phyloP scores from a whole-genome alignment of 2,797 vertebrate genomes.

The Catharus ustulatus region DNA sequence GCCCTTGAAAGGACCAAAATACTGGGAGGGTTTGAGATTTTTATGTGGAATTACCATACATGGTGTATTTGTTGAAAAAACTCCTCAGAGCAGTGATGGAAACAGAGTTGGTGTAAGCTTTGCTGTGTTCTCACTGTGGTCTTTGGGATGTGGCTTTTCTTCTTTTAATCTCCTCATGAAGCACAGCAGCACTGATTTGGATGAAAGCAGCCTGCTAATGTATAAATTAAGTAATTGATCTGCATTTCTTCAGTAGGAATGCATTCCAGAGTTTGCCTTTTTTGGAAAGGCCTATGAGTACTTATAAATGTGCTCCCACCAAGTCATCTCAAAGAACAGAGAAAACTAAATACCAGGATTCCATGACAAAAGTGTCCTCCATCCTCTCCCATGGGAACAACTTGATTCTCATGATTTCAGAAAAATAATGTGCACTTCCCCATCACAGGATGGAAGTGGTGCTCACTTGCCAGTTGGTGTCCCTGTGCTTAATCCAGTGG shows the following conservation, averaged over 20 bases:
- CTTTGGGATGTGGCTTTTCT: conserved; percentile 10
- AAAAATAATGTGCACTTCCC: neutral
- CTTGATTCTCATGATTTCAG: neutral
- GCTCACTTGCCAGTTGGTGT: neutral
- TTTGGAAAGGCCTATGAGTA: neutral
- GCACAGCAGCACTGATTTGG: neutral
- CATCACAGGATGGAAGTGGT: neutral
- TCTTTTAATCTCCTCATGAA: conserved; percentile 29
- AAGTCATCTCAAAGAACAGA: neutral
- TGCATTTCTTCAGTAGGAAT: conserved; percentile 20
- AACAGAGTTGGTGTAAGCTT: neutral
- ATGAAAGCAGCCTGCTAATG: conserved; percentile 11
- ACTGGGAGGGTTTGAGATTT: neutral
- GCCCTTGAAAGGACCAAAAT: neutral
- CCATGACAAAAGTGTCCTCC: neutral
- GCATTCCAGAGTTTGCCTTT: conserved; percentile 12
- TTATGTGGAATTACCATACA: neutral
- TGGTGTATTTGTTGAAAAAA: neutral
- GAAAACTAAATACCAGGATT: neutral
- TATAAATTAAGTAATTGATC: conserved; percentile 26
- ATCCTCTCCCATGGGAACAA: neutral
- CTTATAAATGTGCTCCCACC: neutral
- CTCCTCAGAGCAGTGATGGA: neutral
- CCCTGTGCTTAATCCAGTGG: neutral
- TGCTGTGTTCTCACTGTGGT: neutral